Conservation (phyloP, 2,888 invertebrate species). For the Dicyrtomina minuta region DNA sequence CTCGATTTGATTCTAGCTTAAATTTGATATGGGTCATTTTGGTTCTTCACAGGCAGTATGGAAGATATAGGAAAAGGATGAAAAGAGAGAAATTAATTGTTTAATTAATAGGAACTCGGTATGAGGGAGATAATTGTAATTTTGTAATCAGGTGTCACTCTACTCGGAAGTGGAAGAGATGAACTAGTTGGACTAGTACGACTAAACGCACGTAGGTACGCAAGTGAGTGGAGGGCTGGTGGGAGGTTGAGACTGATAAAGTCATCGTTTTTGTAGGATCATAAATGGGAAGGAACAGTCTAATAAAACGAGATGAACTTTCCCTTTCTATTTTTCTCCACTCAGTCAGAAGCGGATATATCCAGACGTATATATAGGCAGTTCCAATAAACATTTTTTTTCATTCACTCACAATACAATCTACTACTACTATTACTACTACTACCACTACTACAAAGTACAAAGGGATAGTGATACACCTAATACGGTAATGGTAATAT, state of each 20-base stretch:
- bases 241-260: constrained; percentile 11
- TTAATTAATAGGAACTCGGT: not conserved
- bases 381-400: too few relatives aligned
- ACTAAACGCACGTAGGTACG: not conserved
- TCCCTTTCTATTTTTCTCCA: not conserved
- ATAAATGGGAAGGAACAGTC: constrained; percentile 22
- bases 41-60: too few relatives aligned
- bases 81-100: not conserved
- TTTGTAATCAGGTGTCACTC: not conserved
- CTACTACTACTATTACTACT: not conserved
- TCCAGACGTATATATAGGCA: too few relatives aligned
- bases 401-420: not conserved
- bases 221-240: not conserved
- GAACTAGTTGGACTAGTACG: too few relatives aligned
- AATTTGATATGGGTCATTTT: too few relatives aligned
- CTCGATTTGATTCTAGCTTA: too few relatives aligned
- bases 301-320: constrained; percentile 30
- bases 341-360: too few relatives aligned
- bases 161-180: not conserved
- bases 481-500: too few relatives aligned
- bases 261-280: constrained; percentile 21
- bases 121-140: too few relatives aligned
- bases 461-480: not conserved
- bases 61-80: not conserved
- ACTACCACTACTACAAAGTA: not conserved